These are phyloP conservation scores for Melanotaenia nigrans DNA, from an alignment of 2,797 vertebrate genomes.

Conservation along the genomic window DNA sequence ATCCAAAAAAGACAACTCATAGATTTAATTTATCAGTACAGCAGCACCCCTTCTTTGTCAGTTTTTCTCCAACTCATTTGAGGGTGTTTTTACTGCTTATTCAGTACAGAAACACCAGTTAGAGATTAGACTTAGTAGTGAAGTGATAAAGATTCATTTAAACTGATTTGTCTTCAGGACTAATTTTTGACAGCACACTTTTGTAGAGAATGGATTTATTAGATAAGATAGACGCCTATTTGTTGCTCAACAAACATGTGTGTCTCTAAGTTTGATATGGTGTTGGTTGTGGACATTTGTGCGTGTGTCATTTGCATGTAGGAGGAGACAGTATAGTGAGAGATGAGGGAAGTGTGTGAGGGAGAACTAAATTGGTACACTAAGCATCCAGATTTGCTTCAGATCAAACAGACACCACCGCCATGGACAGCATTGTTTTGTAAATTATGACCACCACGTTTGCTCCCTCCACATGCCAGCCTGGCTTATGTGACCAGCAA, in stretches of 20 bases:
- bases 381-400: slow-evolving; percentile 23
- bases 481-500: slow-evolving; percentile 56
- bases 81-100: not conserved
- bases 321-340: not conserved
- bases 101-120: slow-evolving; percentile 4
- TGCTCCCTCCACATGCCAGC: slow-evolving; percentile 54
- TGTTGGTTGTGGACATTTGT: not conserved
- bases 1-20: slow-evolving; percentile 2
- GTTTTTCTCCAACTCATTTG: not conserved
- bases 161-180: not conserved
- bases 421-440: slow-evolving; percentile 41
- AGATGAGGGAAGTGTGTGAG: not conserved
- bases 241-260: not conserved
- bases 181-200: not conserved
- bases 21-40: not conserved
- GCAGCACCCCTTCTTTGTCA: not conserved
- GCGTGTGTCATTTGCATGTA: slow-evolving; percentile 8
- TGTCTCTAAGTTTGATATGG: not conserved
- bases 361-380: slow-evolving; percentile 6
- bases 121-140: not conserved
- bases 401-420: slow-evolving; percentile 17
- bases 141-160: not conserved
- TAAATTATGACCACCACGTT: slow-evolving; percentile 47
- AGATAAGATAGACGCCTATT: not conserved
- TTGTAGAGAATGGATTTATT: not conserved